These are phyloP conservation scores for Acanthisitta chloris DNA, from an alignment of 2,113 vertebrate species.

Conservation along the genomic window DNA sequence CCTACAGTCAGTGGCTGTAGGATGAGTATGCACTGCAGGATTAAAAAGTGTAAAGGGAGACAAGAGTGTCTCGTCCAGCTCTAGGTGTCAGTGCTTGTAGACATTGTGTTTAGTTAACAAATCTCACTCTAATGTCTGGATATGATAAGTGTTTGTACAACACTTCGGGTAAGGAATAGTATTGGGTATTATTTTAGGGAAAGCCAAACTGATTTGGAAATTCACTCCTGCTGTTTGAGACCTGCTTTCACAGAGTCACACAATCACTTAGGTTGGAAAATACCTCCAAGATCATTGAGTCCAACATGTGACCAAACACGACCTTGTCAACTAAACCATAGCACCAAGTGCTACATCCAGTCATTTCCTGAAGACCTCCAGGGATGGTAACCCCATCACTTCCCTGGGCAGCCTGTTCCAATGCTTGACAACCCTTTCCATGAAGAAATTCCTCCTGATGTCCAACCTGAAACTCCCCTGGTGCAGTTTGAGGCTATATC, in stretches of 20 bases:
- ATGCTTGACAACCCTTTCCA: neutral
- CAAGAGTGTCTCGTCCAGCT: neutral
- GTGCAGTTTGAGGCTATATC: neutral
- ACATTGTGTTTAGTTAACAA: neutral
- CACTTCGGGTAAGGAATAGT: neutral
- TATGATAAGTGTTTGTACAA: neutral
- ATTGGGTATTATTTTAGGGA: neutral
- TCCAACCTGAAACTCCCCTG: neutral
- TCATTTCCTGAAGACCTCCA: neutral
- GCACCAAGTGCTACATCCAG: fast-evolving
- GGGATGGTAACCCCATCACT: neutral
- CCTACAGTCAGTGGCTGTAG: neutral
- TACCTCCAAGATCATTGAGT: neutral
- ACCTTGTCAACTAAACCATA: neutral
- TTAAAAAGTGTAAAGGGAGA: neutral
- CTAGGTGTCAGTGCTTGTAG: neutral
- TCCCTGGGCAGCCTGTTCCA: neutral
- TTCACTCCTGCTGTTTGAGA: neutral
- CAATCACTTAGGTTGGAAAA: neutral
- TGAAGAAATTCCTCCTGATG: neutral
- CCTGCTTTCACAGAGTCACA: neutral
- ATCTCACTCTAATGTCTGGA: neutral
- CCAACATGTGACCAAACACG: neutral
- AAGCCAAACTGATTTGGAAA: neutral
- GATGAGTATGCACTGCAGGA: neutral